Percentiles rank a stretch among this genome's conserved stretches.
Conservation (phyloP, 2,797 vertebrate genomes). For the Takifugu ocellatus region DNA sequence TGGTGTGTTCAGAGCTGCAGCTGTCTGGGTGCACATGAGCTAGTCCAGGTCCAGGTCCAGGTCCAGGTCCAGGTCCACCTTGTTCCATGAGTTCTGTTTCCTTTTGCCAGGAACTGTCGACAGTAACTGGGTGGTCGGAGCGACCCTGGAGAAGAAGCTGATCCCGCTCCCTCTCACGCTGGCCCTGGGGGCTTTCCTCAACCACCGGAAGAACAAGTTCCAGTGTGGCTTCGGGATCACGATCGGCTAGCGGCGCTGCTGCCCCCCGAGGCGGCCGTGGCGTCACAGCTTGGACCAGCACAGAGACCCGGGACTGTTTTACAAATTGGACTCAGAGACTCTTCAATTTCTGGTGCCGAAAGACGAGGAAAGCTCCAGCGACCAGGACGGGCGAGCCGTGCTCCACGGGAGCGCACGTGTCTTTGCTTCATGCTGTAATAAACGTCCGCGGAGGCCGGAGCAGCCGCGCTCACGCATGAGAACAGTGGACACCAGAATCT, state of each 20-base stretch:
- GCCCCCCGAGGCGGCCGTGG: constrained; percentile 39
- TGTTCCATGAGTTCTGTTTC: too few species aligned
- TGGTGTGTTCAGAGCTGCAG: too few species aligned
- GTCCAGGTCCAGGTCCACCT: too few species aligned
- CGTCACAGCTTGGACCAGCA: constrained; percentile 61
- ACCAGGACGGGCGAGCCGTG: constrained; percentile 67
- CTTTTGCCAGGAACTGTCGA: constrained; percentile 79
- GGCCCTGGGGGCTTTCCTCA: constrained; percentile 89
- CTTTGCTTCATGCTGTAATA: constrained; percentile 61
- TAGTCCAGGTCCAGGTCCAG: too few species aligned
- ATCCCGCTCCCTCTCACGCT: constrained; percentile 85
- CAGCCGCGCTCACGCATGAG: constrained; percentile 61
- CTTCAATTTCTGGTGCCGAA: constrained; percentile 62
- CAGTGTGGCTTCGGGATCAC: constrained; percentile 91
- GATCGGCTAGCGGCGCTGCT: constrained; percentile 80
- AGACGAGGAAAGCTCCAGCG: constrained; percentile 55
- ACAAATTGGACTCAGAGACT: constrained; percentile 70
- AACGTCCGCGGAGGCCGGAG: constrained; percentile 50
- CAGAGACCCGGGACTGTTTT: constrained; percentile 69
- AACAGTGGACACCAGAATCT: constrained; percentile 62
- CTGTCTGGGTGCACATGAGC: too few species aligned
- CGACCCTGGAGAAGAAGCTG: constrained; percentile 91
- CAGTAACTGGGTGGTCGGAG: constrained; percentile 91
- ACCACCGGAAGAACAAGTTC: constrained; percentile 93
- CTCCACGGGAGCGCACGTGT: constrained; percentile 66